Base-by-base conservation (phyloP, 2,888 invertebrate species). In the Calliphora vomitoria region DNA sequence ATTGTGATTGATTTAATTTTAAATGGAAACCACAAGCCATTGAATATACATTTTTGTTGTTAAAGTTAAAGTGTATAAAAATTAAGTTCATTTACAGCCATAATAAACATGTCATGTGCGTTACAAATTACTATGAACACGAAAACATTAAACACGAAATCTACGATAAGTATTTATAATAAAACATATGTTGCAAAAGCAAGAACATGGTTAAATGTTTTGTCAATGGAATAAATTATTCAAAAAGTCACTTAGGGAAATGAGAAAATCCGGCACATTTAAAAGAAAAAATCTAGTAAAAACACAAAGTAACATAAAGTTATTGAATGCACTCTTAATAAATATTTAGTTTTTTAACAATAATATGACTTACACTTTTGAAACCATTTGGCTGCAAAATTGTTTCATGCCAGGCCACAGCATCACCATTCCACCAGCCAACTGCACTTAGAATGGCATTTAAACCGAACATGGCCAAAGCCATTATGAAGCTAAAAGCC, bases 401-500 rank as follows among this genome's bases (percentile, higher is more conserved):
- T 75, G 90, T 90, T 35, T 92, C 91, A 74, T 92, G 90, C 94
- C 94, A 94, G 88, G 92, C 92, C 69, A 91, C 86, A 20, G 91
- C 90, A 85, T 91, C 92, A 69, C 93, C 94, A 60, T 92, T 91
- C 91, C 91, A 92, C 91, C 92, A 93, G 72, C 93, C 91, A 11
- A 93, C 92, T 44, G 92, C 91, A 80, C 92, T 92, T n/a, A 93
- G 86, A 60, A 93, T 91, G 86, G 92, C 92, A 90, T 92, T 93
- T 71, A 94, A 90, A 18, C 94, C 93, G 53, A 94, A 89, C 91
- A 94, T 92, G 86, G 93, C 93, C 35, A 93, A 90, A 44, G 92
- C 91, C 93, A 94, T 93, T 86, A 94, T 91, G 72, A 93, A 90
- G 85, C 93, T 93, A 82, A 94, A 94, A 78, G 92, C 92, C 88